Evolutionary conservation across 2,888 invertebrate species (phyloP).

Genomic region (Acanthosepion lycidas): DNA sequence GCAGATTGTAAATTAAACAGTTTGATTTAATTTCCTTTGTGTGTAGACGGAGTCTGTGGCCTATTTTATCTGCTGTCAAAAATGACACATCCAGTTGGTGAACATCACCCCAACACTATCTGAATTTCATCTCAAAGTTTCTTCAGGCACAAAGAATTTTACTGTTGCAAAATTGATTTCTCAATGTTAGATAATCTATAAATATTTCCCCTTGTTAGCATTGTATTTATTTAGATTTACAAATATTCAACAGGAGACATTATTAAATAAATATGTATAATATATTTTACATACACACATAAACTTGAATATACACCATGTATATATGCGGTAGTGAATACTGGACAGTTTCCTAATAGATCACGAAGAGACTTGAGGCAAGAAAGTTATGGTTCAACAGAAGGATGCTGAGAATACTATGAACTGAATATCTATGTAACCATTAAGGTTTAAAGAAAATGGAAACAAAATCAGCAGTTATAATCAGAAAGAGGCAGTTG

Average conservation of each 20-base stretch:
- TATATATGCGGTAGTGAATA: too few species aligned
- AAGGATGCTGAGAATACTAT: too few species aligned
- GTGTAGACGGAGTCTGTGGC: background rate
- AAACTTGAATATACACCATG: background rate
- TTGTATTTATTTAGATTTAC: background rate
- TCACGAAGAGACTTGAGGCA: too few species aligned
- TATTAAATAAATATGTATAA: background rate
- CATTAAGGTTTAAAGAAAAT: too few species aligned
- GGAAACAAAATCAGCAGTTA: too few species aligned
- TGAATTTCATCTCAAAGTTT: background rate
- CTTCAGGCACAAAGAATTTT: background rate
- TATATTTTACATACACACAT: background rate
- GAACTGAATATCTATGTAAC: too few species aligned
- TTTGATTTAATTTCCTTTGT: background rate
- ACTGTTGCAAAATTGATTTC: background rate
- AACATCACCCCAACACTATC: background rate
- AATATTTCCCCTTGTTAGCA: background rate
- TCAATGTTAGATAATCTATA: background rate
- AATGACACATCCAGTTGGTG: background rate
- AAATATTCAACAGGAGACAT: background rate
- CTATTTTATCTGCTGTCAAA: background rate
- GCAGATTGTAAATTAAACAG: background rate
- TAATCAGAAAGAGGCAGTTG: too few species aligned
- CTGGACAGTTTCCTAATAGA: too few species aligned
- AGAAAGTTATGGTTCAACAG: too few species aligned